These are phyloP conservation scores for Hydrolagus affinis DNA, from an alignment of 2,113 vertebrate species.

Conservation along the genomic window DNA sequence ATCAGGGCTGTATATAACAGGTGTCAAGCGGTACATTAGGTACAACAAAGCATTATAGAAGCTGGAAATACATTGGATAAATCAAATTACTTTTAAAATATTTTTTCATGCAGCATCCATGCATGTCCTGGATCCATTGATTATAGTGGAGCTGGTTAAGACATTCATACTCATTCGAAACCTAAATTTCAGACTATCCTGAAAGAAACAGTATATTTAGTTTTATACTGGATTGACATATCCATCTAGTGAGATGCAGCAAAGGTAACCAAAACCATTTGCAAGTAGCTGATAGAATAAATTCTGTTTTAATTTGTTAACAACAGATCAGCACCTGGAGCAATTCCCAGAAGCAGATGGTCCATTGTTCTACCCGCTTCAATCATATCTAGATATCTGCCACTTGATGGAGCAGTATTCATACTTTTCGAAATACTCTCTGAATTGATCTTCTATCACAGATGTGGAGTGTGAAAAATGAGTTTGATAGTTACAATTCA, in stretches of 20 bases:
- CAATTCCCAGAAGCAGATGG: not conserved
- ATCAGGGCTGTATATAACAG: no score
- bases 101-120: no score
- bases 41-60: no score
- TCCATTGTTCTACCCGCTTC: not conserved
- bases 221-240: not conserved
- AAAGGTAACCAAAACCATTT: not conserved
- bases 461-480: no score
- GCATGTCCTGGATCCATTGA: no score
- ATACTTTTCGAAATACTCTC: not conserved
- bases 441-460: not conserved
- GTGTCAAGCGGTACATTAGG: no score
- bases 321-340: not conserved
- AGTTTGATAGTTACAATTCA: no score
- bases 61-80: no score
- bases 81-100: no score
- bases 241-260: not conserved
- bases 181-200: not conserved
- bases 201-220: not conserved
- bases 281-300: not conserved
- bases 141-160: no score
- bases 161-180: no score
- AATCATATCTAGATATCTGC: not conserved
- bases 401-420: constrained; percentile 19
- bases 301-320: not conserved